Conservation (phyloP, 2,113 vertebrate species). For the Vimba vimba region DNA sequence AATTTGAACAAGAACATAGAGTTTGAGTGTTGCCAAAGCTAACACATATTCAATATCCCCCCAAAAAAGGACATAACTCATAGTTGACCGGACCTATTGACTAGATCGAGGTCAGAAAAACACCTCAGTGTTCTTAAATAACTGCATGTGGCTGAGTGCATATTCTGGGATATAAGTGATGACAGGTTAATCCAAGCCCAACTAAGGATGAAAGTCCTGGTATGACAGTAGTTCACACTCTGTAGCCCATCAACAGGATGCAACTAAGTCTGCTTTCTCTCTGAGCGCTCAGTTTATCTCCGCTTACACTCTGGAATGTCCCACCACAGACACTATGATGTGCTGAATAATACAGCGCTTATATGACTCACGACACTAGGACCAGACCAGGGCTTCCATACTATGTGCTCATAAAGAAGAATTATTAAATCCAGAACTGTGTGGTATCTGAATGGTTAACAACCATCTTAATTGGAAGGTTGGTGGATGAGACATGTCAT, state of each 20-base stretch:
- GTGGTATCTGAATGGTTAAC: slow-evolving; percentile 20
- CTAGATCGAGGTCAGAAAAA: slow-evolving; percentile 47
- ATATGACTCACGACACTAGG: slow-evolving; percentile 7
- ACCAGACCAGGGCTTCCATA: slow-evolving; percentile 7
- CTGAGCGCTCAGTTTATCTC: slow-evolving; percentile 48
- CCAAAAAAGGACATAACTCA: slow-evolving; percentile 26
- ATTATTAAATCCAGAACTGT: slow-evolving; percentile 33
- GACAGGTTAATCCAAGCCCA: slow-evolving; percentile 58
- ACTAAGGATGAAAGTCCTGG: slow-evolving; percentile 51
- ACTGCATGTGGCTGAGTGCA: slow-evolving; percentile 53
- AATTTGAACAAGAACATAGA: slow-evolving; percentile 1
- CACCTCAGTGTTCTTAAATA: slow-evolving; percentile 39
- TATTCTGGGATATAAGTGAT: slow-evolving; percentile 54
- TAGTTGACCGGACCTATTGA: slow-evolving; percentile 34
- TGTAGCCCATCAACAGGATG: slow-evolving; percentile 54
- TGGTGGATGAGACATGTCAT: slow-evolving; percentile 1
- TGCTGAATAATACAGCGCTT: background rate
- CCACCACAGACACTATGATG: slow-evolving; percentile 10
- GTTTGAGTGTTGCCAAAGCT: slow-evolving; percentile 5
- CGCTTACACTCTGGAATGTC: slow-evolving; percentile 38
- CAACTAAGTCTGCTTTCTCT: slow-evolving; percentile 24
- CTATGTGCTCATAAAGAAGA: slow-evolving; percentile 17
- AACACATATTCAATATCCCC: slow-evolving; percentile 18
- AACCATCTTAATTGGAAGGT: slow-evolving; percentile 18
- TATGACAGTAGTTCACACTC: slow-evolving; percentile 58